Evolutionary conservation across 2,113 vertebrate species (phyloP), one percentile per base, ranked within the genome.

Genomic region (Raja brachyura): DNA sequence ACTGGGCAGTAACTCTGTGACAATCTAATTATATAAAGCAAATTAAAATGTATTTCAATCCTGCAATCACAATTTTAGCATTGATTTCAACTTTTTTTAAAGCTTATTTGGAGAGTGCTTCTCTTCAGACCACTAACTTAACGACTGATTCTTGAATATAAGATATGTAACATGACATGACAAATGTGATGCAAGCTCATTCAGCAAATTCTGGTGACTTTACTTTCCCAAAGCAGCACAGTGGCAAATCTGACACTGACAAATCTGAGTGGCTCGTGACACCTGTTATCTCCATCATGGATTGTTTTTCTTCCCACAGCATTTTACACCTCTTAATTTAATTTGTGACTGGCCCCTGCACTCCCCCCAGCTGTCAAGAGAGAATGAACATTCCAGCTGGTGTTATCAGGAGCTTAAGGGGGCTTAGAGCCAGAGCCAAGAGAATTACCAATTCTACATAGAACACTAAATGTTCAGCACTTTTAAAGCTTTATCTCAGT

Each of bases 261-360:
- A n/a, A n/a, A n/a, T n/a, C n/a, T n/a, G 90, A 94, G 94, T 94
- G 95, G 96, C 95, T 95, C 94, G 94, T 94, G 96, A 94, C 97
- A 97, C 97, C 97, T 98, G 97, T 97, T 98, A 97, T 97, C 95
- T 95, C 95, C 96, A 96, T 97, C 95, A 96, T 95, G 94, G 95
- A 96, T 96, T 96, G 95, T 96, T 96, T 96, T 97, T 95, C 94
- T 96, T 96, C 95, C 94, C 95, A 95, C 81, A 93, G 93, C 93
- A 94, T 96, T 96, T 95, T 94, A 95, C 95, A 95, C 95, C 94
- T 96, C 95, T 95, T 96, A 95, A 96, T 96, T 96, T 95, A 96
- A 96, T 96, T 96, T 97, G 95, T 95, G 94, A 94, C 93, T 88
- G 77, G 88, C 61, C 94, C 94, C 94, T 94, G 90, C 68, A 94